Evolutionary conservation across 1,140 invertebrate genomes (phyloP), one percentile per base, ranked within the genome.

Genomic region (Tenebrio molitor): DNA sequence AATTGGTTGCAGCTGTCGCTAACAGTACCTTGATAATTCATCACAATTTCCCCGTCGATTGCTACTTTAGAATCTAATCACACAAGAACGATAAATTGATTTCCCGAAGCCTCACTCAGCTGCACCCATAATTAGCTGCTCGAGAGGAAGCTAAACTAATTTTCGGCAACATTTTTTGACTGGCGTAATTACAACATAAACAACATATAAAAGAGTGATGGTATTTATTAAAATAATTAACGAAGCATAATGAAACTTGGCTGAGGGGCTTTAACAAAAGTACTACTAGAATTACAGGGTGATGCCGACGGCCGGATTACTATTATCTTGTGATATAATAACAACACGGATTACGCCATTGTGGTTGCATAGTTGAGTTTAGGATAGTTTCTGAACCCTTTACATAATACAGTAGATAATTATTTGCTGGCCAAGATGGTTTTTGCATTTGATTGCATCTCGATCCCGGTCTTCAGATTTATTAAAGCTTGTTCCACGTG

Each of bases 51-150:
- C 50, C 23, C 50, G n/a, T 34, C 50, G 50, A 58, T 58, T 58
- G 50, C 50, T 58, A 58, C 50, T 58, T 58, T 58, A 58, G 23
- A 58, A n/a, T 58, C 50, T 58, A 58, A 58, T 58, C 50, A 58
- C 23, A 58, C 21, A 29, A 25, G 21, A 14, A 29, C 50, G 50
- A 58, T 29, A 58, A 58, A 58, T 58, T 58, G 50, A 58, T 58
- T 58, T 50, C 19, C 44, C 21, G 10, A 50, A 50, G 44, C 19
- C 21, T 21, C 19, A 25, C 23, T 58, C 50, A 53, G n/a, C 19
- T 14, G 21, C 19, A 53, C 8, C 21, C 8, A 25, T 58, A 58
- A 58, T 25, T 58, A 58, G 21, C 8, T 15, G 16, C 50, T 29
- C 25, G 7, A 12, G 2, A n/a, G n/a, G n/a, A 58, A 39, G 12